phyloP scores from a whole-genome alignment of 1,140 invertebrate genomes.

The Papilio xuthus region DNA sequence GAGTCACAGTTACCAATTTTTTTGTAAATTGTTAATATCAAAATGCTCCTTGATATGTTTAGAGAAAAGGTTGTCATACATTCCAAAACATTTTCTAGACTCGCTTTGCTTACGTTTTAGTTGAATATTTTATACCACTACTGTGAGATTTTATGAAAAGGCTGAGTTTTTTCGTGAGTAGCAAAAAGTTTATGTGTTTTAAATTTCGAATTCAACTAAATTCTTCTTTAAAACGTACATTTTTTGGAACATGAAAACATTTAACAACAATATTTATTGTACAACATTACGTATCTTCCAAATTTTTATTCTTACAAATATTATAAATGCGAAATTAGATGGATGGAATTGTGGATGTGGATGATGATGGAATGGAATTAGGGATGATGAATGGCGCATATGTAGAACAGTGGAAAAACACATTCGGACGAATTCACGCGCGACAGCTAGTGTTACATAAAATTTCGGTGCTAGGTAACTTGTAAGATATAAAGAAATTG shows the following conservation, averaged over 20 bases:
- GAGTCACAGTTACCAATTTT: not conserved
- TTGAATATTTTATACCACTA: constrained; percentile 4
- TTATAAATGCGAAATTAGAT: too few relatives aligned
- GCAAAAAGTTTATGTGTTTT: not conserved
- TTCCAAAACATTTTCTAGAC: not conserved
- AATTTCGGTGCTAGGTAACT: not conserved
- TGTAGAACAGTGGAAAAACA: too few relatives aligned
- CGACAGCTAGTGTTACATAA: too few relatives aligned
- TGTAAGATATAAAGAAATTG: not conserved
- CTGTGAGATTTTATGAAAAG: not conserved
- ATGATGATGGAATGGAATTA: too few relatives aligned
- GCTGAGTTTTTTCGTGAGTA: not conserved
- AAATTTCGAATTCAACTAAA: not conserved
- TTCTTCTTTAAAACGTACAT: not conserved
- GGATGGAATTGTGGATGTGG: too few relatives aligned
- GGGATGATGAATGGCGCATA: too few relatives aligned
- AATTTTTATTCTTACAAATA: too few relatives aligned
- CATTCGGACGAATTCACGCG: too few relatives aligned
- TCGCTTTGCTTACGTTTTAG: not conserved
- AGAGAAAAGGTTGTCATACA: not conserved
- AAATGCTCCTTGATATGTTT: not conserved
- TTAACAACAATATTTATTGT: not conserved
- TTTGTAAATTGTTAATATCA: not conserved
- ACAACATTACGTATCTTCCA: too few relatives aligned
- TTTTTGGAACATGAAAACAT: not conserved